phyloP scores from a whole-genome alignment of 2,797 vertebrate species.

The Bradypodion pumilum region DNA sequence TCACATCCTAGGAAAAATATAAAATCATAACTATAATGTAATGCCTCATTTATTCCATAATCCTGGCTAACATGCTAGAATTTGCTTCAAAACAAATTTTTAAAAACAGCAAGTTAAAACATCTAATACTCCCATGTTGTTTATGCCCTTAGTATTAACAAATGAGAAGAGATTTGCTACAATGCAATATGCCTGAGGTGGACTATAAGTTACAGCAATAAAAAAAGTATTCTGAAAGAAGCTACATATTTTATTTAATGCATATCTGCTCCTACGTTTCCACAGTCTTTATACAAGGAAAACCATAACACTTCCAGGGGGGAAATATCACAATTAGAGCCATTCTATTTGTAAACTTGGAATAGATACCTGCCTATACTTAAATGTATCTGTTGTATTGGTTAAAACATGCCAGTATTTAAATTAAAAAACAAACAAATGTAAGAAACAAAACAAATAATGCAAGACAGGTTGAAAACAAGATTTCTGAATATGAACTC shows the following conservation, averaged over 20 bases:
- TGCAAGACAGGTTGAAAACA: neutral
- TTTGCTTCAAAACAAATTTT: slow-evolving; percentile 18
- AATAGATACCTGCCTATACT: slow-evolving; percentile 1
- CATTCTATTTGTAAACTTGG: neutral
- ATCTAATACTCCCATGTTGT: neutral
- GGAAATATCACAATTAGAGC: slow-evolving; percentile 1
- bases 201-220: slow-evolving; percentile 24
- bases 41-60: slow-evolving; percentile 18
- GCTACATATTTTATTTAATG: slow-evolving; percentile 48
- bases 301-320: neutral
- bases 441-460: neutral
- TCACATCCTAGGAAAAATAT: neutral
- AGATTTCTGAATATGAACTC: neutral
- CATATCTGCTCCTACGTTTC: slow-evolving; percentile 19
- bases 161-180: slow-evolving; percentile 16
- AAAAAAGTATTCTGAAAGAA: slow-evolving; percentile 37
- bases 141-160: neutral
- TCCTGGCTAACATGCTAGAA: slow-evolving; percentile 7
- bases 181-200: neutral
- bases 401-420: neutral
- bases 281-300: slow-evolving; percentile 8
- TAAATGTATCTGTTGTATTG: neutral
- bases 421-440: neutral
- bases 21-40: neutral
- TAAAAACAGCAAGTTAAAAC: neutral